These are phyloP conservation scores for Dicentrarchus labrax DNA, from an alignment of 2,113 vertebrate species.

Conservation along the genomic window DNA sequence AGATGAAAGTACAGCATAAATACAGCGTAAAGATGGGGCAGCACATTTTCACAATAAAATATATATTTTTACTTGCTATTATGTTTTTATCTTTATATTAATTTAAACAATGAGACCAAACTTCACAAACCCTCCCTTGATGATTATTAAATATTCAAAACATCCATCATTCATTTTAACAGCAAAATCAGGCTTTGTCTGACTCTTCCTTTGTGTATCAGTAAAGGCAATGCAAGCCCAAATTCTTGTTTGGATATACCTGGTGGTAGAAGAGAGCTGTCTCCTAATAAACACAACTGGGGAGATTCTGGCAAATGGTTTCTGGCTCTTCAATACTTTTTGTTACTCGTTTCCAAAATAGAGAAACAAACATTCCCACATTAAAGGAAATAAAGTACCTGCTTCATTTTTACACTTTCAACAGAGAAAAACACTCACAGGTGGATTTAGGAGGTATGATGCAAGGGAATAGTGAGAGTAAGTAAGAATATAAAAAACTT, in stretches of 20 bases:
- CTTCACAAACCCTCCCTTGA: neutral
- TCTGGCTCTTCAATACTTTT: neutral
- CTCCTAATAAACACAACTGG: conserved; percentile 6
- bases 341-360: neutral
- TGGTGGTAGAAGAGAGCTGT: neutral
- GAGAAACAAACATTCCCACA: neutral
- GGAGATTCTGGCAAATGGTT: neutral
- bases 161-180: neutral
- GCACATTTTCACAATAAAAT: neutral
- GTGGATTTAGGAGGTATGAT: neutral
- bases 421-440: neutral
- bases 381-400: neutral
- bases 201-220: neutral
- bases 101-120: neutral
- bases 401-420: neutral
- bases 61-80: no score
- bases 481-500: neutral
- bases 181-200: neutral
- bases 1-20: no score
- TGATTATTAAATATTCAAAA: neutral
- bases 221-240: neutral
- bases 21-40: neutral
- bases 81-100: neutral
- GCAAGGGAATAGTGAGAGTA: neutral
- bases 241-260: neutral